phyloP scores from a whole-genome alignment of 64 coral and sea anemone species.

The Astreopora myriophthalma region DNA sequence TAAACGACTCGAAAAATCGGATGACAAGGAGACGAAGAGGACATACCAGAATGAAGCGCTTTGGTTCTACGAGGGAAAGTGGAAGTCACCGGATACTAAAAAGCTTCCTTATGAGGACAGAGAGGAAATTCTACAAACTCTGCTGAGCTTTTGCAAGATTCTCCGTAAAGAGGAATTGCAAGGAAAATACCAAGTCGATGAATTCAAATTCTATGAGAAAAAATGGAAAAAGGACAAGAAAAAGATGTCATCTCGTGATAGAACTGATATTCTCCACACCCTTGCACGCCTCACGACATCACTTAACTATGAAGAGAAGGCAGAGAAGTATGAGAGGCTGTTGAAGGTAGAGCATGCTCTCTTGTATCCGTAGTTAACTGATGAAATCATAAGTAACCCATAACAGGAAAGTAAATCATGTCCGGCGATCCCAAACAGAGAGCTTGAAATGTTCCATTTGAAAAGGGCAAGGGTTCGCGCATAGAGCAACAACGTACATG shows the following conservation, averaged over 20 bases:
- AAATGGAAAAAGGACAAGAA: neutral
- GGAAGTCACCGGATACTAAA: constrained; percentile 20
- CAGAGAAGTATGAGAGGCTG: neutral
- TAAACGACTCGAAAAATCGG: neutral
- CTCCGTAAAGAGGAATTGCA: neutral
- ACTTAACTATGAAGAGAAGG: neutral
- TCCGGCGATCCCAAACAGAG: no score
- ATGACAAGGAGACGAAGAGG: neutral
- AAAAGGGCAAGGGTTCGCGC: no score
- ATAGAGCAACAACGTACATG: no score
- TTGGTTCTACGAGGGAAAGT: constrained; percentile 8
- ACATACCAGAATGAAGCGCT: constrained; percentile 1
- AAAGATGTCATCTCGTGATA: neutral
- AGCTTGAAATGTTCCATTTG: no score
- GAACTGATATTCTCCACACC: neutral
- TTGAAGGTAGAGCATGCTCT: neutral
- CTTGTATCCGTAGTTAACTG: no score
- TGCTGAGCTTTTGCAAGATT: neutral
- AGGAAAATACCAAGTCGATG: neutral
- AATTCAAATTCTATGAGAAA: neutral
- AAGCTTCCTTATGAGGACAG: neutral
- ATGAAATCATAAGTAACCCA: no score
- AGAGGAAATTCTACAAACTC: neutral
- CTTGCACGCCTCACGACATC: neutral
- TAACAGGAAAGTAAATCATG: no score